Base-by-base conservation (phyloP, 1,140 invertebrate genomes). In the Pseudomyrmex gracilis region DNA sequence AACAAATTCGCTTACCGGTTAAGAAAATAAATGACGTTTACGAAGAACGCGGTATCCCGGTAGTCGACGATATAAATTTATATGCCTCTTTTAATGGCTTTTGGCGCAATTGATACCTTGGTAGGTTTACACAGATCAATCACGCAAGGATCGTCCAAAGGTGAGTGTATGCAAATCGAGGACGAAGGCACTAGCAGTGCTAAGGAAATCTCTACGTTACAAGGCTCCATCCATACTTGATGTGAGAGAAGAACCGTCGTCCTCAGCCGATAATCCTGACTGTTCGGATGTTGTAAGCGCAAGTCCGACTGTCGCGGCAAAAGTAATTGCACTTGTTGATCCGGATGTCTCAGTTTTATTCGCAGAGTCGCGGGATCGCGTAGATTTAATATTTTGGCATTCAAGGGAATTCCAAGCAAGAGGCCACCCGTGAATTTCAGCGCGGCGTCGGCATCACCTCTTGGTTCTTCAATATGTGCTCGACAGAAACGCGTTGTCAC, bases 341-440 rank as follows among this genome's bases (percentile, higher is more conserved):
- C 98, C 2, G 98, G 98, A 95, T 99, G 99, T 87, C 98, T 97
- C 15, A 99, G 96, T 94, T 97, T 97, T 43, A 99, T 96, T 77
- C 98, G 95, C 67, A 99, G 94, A 80, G 96, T 95, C 77, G 94
- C 94, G 2, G 97, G 94, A 92, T 98, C 96, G 22, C 96, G 95
- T 63, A 99, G 94, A 94, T 98, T 97, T 61, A 96, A 95, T 82
- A 99, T 96, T 92, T 98, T 97, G 0, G 97, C 98, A 90, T 98
- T 97, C 53, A 99, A 94, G 10, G 96, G 96, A 43, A 99, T 96
- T 20, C 97, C 97, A 49, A 98, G 95, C 34, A 99, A 96, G 0
- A 99, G 95, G 0, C 98, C 98, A 0, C 98, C 98, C 20, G 98
- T 98, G 91, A 99, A 99, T 93, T 99, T 98, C n/a, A 98, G 93